phyloP scores from a whole-genome alignment of 2,888 invertebrate genomes.

The Pharmacophagus antenor region DNA sequence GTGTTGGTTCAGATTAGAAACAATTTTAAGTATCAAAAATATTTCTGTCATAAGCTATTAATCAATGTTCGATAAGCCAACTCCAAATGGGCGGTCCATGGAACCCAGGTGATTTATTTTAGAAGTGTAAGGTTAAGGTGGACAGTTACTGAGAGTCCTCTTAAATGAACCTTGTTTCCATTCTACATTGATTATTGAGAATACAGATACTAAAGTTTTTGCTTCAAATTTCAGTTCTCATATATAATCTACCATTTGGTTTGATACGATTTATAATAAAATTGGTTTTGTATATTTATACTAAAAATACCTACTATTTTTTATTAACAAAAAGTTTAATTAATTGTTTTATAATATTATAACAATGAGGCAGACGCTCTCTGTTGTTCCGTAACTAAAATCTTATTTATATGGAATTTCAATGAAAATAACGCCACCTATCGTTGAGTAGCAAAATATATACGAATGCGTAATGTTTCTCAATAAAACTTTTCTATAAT shows the following conservation, averaged over 20 bases:
- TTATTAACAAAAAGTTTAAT: no score
- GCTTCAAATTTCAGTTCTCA: not conserved
- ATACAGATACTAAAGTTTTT: not conserved
- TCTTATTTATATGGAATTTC: no score
- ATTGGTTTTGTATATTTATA: no score
- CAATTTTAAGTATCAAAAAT: constrained; percentile 66
- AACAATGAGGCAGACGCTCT: no score
- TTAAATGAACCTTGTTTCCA: not conserved
- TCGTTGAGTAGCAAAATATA: constrained; percentile 35
- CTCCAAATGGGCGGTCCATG: constrained; percentile 69
- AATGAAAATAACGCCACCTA: constrained; percentile 54
- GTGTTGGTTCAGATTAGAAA: constrained; percentile 47
- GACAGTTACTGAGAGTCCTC: constrained; percentile 33
- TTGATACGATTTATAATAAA: no score
- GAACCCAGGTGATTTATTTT: constrained; percentile 68
- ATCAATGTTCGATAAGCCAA: constrained; percentile 73
- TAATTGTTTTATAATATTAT: no score
- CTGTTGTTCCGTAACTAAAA: no score
- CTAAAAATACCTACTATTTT: no score
- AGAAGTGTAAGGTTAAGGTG: constrained; percentile 45
- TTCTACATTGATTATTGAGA: not conserved
- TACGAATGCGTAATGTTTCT: no score
- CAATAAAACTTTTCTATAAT: no score
- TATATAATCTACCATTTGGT: not conserved
- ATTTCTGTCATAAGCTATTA: constrained; percentile 68